Evolutionary conservation across 2,113 vertebrate species (phyloP), one percentile per base, ranked within the genome.

Genomic region (Neodon shergylaensis): DNA sequence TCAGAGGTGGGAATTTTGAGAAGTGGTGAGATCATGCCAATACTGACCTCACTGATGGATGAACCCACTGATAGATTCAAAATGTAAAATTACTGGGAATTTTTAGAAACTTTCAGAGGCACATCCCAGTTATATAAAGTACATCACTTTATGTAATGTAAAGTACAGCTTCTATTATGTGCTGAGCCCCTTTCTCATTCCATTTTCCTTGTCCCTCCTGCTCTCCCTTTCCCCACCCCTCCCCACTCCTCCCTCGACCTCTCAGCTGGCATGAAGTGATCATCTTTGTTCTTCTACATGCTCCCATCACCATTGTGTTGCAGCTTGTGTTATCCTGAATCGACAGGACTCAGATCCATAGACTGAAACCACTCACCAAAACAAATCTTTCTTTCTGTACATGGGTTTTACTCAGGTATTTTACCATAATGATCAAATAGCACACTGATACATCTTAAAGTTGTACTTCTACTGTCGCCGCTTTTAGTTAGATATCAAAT

Each of bases 401-500:
- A 36, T 33, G 13, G 10, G 5, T 6, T 86, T 36, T 86, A 70
- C 11, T 39, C 49, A 58, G 26, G 14, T 39, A 39, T 72, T 54
- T 73, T 54, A 22, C 4, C 24, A 58, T 19, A 31, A 10, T 31
- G 8, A 73, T 12, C 54, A 88, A 73, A 26, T 42, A 42, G 58
- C 24, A 36, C 12, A 54, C 21, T 10, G 11, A 87, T 73, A 61
- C 92, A 72, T 6, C 17, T 33, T 54, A 21, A 88, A n/a, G 81
- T 73, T 91, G 22, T 58, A 3, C 5, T 88, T 12, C 8, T 21
- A 52, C n/a, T 68, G 7, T 33, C 16, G 31, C 3, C 82, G 14
- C 47, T 88, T 21, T 78, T 58, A n/a, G n/a, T 84, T 86, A 79
- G 77, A 61, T 63, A 65, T 68, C 28, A 54, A 94, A 58, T 66